A percentile compares a stretch with the other conserved stretches of the same genome.
These are phyloP conservation scores for Ophiothrix spiculata DNA, from an alignment of 35 echinoderm and acorn worm genomes.

Conservation along the genomic window DNA sequence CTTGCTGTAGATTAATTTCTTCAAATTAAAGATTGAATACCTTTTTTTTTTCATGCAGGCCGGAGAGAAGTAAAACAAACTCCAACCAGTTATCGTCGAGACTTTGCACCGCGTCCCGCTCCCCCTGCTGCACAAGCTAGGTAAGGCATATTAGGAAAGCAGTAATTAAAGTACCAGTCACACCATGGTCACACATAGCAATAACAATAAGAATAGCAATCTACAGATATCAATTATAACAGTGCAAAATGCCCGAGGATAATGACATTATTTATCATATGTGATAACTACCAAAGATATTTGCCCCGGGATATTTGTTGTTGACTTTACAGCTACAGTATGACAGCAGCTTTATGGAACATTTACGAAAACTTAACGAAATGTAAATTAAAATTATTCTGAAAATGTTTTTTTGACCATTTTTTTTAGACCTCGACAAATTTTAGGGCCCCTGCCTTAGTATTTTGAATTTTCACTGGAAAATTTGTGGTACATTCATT, in stretches of 20 bases:
- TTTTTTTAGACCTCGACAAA: no score
- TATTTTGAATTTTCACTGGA: no score
- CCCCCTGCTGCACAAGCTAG: slow-evolving; percentile 27
- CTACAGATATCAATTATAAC: neutral
- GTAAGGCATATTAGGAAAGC: slow-evolving; percentile 16
- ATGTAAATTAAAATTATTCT: no score
- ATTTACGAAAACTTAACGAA: no score
- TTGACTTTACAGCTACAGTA: neutral
- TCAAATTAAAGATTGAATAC: no score
- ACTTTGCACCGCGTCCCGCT: slow-evolving; percentile 42
- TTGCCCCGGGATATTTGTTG: neutral
- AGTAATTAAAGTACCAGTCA: neutral
- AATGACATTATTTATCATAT: neutral
- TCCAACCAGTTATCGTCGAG: slow-evolving; percentile 58
- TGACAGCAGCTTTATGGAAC: no score
- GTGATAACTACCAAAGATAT: neutral
- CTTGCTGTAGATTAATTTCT: no score
- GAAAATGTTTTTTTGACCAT: no score
- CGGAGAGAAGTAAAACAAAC: slow-evolving; percentile 46
- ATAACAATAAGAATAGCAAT: neutral
- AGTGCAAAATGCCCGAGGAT: neutral
- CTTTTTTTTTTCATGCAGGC: no score
- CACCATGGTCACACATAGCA: neutral
- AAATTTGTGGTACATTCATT: no score
- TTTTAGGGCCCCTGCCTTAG: no score